Evolutionary conservation across 2,113 vertebrate species (phyloP), one percentile per base, ranked within the genome.

Genomic region (Danionella cerebrum): DNA sequence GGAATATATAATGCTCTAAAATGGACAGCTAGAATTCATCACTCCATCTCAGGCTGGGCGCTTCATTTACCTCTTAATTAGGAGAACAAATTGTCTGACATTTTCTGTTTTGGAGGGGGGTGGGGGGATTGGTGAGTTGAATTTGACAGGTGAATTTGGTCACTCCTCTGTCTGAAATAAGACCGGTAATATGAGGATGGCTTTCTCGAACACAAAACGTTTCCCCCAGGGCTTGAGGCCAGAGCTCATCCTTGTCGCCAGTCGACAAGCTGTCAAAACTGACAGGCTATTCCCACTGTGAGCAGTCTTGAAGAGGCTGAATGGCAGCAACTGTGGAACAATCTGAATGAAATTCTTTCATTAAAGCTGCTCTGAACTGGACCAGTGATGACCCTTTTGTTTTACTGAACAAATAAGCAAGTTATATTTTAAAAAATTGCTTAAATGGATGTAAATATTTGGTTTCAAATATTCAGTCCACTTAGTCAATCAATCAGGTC

Each of bases 81-180:
- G 48, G 27, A 51, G 21, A 48, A 67, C 68, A 68, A 75, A 68
- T 71, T 71, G 73, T 52, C 8, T 59, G 21, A 41, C 60, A 36
- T 50, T 47, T 50, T 57, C 24, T 57, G 54, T 71, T 71, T 57
- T 41, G 63, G 42, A 6, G 58, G 24, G 55, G 65, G 31, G 9
- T 57, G 24, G 55, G 65, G 31, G 71, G 65, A 70, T 42, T 35
- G n/a, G 19, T 11, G 45, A 44, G 48, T 38, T 3, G 33, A 6
- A 14, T 67, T 53, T 63, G 69, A 65, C 58, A 70, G 65, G 55
- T 47, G 54, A 67, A 53, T 60, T 55, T 31, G 16, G 27, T 36
- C 24, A 31, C 42, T 65, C 59, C 35, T 63, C 53, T 11, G 21
- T 24, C 24, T 31, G 42, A 42, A 70, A 38, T 52, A 45, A 57